Conservation (phyloP, 2,888 invertebrate genomes). For the Branchipolynoe longqiensis region DNA sequence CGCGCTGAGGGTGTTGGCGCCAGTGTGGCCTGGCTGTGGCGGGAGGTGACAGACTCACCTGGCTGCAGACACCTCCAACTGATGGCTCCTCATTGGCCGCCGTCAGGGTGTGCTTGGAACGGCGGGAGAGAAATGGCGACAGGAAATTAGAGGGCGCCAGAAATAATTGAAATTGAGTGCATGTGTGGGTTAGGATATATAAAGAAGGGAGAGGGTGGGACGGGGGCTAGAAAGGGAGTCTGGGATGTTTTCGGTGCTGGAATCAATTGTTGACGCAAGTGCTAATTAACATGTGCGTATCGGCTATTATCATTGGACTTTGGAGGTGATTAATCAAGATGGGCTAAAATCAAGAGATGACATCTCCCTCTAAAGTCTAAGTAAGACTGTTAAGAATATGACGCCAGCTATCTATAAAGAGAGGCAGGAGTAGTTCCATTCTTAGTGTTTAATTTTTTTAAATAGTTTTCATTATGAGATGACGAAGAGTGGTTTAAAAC, state of each 20-base stretch:
- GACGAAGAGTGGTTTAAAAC: too few species aligned
- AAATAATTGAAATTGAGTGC: not conserved
- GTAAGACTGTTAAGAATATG: too few species aligned
- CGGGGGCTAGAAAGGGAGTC: not conserved
- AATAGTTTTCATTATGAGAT: too few species aligned
- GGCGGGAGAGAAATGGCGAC: not conserved
- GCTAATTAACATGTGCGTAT: not conserved
- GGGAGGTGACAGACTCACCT: constrained; percentile 26
- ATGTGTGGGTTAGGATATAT: too few species aligned
- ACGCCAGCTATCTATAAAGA: too few species aligned
- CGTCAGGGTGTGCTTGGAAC: not conserved
- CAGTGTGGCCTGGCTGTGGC: not conserved
- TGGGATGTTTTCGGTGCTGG: not conserved
- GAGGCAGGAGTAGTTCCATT: too few species aligned
- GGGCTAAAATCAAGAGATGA: too few species aligned
- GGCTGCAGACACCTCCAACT: constrained; percentile 22
- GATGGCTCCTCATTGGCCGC: not conserved
- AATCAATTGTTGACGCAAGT: not conserved
- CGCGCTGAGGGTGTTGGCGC: constrained; percentile 40
- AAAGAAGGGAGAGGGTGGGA: not conserved
- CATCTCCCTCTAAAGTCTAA: too few species aligned
- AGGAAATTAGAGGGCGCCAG: not conserved
- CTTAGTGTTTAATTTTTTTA: too few species aligned
- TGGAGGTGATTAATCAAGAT: too few species aligned
- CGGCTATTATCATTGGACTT: too few species aligned